Conservation (phyloP, 2,113 vertebrate genomes). For the Mustelus asterias region DNA sequence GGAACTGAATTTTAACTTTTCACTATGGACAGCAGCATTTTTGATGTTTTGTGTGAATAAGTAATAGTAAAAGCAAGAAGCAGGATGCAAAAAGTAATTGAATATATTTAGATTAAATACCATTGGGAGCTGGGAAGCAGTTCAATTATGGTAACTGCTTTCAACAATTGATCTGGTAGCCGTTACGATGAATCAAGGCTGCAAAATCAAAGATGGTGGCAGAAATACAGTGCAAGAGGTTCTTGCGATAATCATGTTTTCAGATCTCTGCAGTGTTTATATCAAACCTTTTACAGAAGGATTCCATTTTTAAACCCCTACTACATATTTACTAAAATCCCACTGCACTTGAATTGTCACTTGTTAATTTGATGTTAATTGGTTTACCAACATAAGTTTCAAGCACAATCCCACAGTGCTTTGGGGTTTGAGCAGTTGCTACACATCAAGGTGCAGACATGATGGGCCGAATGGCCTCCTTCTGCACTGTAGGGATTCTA, state of each 20-base stretch:
- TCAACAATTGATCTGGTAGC: background rate
- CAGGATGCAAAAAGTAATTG: background rate
- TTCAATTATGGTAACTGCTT: conserved; percentile 5
- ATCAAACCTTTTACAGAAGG: background rate
- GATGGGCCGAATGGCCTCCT: too few species aligned
- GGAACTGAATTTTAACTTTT: background rate
- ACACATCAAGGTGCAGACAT: background rate
- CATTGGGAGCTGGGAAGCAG: background rate
- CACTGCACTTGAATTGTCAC: background rate
- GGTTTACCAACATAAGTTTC: background rate
- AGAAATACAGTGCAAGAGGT: background rate
- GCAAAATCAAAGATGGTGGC: conserved; percentile 1
- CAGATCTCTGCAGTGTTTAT: background rate
- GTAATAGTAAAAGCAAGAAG: background rate
- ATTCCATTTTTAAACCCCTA: background rate
- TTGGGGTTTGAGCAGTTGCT: background rate
- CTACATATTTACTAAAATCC: background rate
- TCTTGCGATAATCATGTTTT: background rate
- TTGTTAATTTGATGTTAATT: background rate
- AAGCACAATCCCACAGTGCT: background rate
- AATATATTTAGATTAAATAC: conserved; percentile 22
- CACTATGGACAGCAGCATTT: too few species aligned
- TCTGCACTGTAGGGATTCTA: too few species aligned
- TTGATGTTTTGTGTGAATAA: background rate
- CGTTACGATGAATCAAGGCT: background rate